phyloP scores from a whole-genome alignment of 92 coral and sea anemone genomes.

The Virgularia gustaviana region DNA sequence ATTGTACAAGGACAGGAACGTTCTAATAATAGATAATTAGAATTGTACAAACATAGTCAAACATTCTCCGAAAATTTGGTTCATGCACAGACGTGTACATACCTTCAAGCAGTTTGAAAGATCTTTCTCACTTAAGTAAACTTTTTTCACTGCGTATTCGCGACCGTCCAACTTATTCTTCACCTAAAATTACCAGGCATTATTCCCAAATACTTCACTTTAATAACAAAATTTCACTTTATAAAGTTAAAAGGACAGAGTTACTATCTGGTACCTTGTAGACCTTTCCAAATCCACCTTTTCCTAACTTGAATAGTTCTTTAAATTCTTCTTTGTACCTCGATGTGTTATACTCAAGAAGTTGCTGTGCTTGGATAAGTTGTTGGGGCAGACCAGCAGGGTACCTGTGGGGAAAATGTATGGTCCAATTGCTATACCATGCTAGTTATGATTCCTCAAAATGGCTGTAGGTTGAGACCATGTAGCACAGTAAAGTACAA shows the following conservation, averaged over 20 bases:
- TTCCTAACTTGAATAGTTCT: conserved; percentile 73
- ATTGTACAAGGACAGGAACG: too few relatives aligned
- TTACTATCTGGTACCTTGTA: conserved; percentile 57
- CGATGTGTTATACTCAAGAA: conserved; percentile 67
- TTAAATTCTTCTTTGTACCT: conserved; percentile 91
- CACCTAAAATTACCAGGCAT: conserved; percentile 46
- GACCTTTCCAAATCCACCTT: conserved; percentile 98
- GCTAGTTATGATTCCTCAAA: too few relatives aligned
- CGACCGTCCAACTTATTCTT: conserved; percentile 82
- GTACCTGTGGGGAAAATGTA: too few relatives aligned
- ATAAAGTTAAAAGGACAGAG: not conserved
- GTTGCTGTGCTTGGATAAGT: conserved; percentile 52
- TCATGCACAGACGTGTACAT: not conserved
- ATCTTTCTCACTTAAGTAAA: conserved; percentile 82
- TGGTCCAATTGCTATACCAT: too few relatives aligned
- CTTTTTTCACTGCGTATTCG: conserved; percentile 95
- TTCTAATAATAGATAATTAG: too few relatives aligned
- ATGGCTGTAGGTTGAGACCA: too few relatives aligned
- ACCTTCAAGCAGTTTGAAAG: conserved; percentile 92
- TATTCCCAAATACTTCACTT: not conserved
- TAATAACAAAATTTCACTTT: not conserved
- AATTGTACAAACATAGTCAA: too few relatives aligned
- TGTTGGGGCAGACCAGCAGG: conserved; percentile 18
- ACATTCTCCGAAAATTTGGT: not conserved
- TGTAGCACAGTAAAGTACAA: too few relatives aligned